phyloP scores from a whole-genome alignment of 2,797 vertebrate species.

The Gephyroberyx darwinii region DNA sequence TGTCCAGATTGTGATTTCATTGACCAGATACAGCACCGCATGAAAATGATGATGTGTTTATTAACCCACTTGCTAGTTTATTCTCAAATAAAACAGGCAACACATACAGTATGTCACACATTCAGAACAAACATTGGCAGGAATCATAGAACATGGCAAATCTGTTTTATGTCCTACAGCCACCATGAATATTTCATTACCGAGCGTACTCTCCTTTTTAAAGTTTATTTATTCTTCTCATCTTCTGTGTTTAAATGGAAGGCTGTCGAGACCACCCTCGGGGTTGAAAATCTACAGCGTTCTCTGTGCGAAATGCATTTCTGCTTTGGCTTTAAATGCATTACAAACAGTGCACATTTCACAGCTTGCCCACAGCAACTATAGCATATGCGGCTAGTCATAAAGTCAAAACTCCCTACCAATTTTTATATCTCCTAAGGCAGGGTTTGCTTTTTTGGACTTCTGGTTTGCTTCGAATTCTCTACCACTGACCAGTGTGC shows the following conservation, averaged over 20 bases:
- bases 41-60: conserved; percentile 4
- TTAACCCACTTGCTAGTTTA: too few species aligned
- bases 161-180: conserved; percentile 28
- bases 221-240: conserved; percentile 62
- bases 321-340: conserved; percentile 57
- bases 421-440: conserved; percentile 44
- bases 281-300: conserved; percentile 50
- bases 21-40: conserved; percentile 5
- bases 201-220: conserved; percentile 42
- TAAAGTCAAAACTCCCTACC: conserved; percentile 48
- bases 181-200: conserved; percentile 58
- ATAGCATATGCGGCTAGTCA: conserved; percentile 54
- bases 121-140: conserved; percentile 20
- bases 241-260: conserved; percentile 59
- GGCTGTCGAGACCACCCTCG: conserved; percentile 48
- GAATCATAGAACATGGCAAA: conserved; percentile 16
- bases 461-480: conserved; percentile 14
- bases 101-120: neutral
- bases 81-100: neutral
- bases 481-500: conserved; percentile 36
- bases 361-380: conserved; percentile 51
- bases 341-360: conserved; percentile 56
- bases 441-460: conserved; percentile 20
- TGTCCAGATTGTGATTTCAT: conserved; percentile 18
- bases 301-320: conserved; percentile 61